These are phyloP conservation scores for Lampris megalopsis DNA, from an alignment of 2,113 vertebrate species.

Conservation along the genomic window DNA sequence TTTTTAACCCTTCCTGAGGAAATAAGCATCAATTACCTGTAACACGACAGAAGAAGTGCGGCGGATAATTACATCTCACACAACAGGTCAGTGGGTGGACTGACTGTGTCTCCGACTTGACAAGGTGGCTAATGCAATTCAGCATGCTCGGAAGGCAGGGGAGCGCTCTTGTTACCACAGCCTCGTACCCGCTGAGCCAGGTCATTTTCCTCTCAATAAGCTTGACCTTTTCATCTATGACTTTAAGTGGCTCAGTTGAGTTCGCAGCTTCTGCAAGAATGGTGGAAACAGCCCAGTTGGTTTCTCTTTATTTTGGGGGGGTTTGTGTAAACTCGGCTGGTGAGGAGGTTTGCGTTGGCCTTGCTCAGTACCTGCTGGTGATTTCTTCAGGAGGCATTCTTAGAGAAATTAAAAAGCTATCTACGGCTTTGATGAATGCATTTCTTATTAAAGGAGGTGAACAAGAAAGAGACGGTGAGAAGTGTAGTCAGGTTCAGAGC, in stretches of 20 bases:
- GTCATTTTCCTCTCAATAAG: slow-evolving; percentile 59
- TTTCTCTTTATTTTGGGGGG: slow-evolving; percentile 13
- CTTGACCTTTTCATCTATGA: slow-evolving; percentile 67
- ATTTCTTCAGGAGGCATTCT: slow-evolving; percentile 48
- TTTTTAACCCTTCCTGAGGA: slow-evolving; percentile 85
- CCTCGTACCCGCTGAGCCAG: slow-evolving; percentile 28
- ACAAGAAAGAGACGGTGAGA: slow-evolving; percentile 20
- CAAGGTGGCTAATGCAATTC: slow-evolving; percentile 62
- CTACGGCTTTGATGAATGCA: slow-evolving; percentile 50
- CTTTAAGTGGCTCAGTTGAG: slow-evolving; percentile 54
- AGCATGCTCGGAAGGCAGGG: slow-evolving; percentile 47
- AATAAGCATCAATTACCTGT: slow-evolving; percentile 85
- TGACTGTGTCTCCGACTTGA: slow-evolving; percentile 65
- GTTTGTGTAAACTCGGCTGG: slow-evolving; percentile 27
- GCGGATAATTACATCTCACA: slow-evolving; percentile 81
- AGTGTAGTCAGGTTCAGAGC: not conserved
- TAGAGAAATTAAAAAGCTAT: slow-evolving; percentile 60
- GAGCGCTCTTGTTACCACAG: slow-evolving; percentile 52
- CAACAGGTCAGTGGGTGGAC: slow-evolving; percentile 74
- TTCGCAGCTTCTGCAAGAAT: slow-evolving; percentile 20
- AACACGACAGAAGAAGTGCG: slow-evolving; percentile 69
- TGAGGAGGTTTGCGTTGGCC: slow-evolving; percentile 46
- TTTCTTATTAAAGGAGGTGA: slow-evolving; percentile 21
- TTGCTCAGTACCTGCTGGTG: slow-evolving; percentile 35
- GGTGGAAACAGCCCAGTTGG: not conserved